These are phyloP conservation scores for Tokudaia tokunoshimensis DNA, from an alignment of 2,797 vertebrate genomes.

Conservation along the genomic window DNA sequence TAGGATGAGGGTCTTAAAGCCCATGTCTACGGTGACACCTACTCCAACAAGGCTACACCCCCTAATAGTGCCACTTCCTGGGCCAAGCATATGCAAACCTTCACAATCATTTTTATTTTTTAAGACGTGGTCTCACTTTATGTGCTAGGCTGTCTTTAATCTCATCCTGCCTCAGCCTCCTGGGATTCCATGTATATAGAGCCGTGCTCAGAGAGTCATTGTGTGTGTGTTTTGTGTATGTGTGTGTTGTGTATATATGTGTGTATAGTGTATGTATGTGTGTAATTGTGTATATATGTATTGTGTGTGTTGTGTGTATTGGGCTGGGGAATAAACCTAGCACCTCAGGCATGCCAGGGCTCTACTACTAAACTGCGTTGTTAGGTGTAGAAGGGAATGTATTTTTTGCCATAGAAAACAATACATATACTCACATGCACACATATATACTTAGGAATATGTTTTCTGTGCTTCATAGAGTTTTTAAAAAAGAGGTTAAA, in stretches of 20 bases:
- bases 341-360: not conserved
- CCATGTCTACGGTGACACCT: too few species aligned
- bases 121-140: not conserved
- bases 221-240: not conserved
- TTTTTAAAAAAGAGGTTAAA: not conserved
- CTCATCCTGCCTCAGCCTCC: not conserved
- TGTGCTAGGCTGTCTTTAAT: not conserved
- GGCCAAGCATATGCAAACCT: not conserved
- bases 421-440: not conserved
- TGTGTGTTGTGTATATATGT: not conserved
- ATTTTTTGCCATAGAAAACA: not conserved
- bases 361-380: not conserved
- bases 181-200: not conserved
- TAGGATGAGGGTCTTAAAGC: too few species aligned
- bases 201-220: not conserved
- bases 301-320: not conserved
- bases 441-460: slow-evolving; percentile 20
- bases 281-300: too few species aligned
- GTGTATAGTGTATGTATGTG: too few species aligned
- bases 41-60: not conserved
- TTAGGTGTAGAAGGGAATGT: not conserved
- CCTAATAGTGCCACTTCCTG: not conserved
- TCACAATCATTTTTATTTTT: not conserved
- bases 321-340: not conserved
- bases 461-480: not conserved